Evolutionary conservation across 2,888 invertebrate genomes (phyloP).

Genomic region (Diadegma fenestrale): DNA sequence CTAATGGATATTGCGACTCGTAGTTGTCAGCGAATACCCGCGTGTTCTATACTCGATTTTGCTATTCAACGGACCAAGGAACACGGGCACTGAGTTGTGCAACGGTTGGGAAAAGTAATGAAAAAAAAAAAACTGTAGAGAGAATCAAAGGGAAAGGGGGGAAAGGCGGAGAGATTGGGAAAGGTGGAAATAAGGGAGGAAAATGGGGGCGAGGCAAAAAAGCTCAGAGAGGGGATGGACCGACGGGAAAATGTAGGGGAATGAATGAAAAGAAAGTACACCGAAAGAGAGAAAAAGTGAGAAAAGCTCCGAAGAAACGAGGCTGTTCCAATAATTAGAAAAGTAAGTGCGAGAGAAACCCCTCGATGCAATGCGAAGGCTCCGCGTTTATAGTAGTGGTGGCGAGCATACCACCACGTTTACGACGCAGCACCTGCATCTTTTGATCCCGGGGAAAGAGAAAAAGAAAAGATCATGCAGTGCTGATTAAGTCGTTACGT

Average conservation of each 20-base stretch:
- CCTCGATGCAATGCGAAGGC: background rate
- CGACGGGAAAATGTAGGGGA: constrained; percentile 1
- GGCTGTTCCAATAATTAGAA: constrained; percentile 69
- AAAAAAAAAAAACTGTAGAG: background rate
- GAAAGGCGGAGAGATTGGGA: background rate
- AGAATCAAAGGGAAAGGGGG: background rate
- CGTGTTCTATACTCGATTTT: constrained; percentile 11
- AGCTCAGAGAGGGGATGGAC: background rate
- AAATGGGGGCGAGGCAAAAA: constrained; percentile 10
- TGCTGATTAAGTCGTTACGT: constrained; percentile 70
- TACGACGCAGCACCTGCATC: constrained; percentile 16
- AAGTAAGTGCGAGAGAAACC: constrained; percentile 66
- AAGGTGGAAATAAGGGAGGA: constrained; percentile 3
- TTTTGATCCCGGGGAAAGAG: constrained; percentile 25
- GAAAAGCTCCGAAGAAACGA: constrained; percentile 27
- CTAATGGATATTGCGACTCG: constrained; percentile 23
- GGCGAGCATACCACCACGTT: constrained; percentile 48
- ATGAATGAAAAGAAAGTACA: background rate
- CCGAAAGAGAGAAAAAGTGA: constrained; percentile 12
- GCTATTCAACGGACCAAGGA: constrained; percentile 14
- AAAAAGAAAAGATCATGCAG: constrained; percentile 54
- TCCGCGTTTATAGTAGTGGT: background rate
- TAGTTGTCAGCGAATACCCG: constrained; percentile 17
- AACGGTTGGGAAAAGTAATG: background rate
- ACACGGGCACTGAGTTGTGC: background rate